These are phyloP conservation scores for Alectura lathami DNA, from an alignment of 2,113 vertebrate species.

Conservation along the genomic window DNA sequence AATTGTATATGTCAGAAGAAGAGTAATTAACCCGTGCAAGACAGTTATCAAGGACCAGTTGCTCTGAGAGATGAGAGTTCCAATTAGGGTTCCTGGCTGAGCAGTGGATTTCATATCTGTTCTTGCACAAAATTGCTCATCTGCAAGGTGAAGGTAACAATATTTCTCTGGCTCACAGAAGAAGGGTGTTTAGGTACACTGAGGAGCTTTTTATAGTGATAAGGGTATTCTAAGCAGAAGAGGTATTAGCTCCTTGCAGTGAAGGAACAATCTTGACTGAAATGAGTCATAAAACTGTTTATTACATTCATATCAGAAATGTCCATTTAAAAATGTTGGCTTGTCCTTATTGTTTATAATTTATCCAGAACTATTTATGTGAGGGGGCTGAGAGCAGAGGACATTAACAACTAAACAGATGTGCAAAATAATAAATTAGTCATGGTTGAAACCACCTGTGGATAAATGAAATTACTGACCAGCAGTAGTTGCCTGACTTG, in stretches of 20 bases:
- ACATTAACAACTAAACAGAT: not conserved
- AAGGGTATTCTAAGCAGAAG: not conserved
- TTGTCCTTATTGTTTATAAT: not conserved
- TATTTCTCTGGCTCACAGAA: not conserved
- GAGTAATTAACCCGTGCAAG: not conserved
- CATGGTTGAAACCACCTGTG: slow-evolving; percentile 22
- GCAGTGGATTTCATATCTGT: not conserved
- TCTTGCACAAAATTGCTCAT: not conserved
- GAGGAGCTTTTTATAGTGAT: not conserved
- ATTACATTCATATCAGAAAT: not conserved
- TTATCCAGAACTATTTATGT: not conserved
- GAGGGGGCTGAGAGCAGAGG: not conserved
- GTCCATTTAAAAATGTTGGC: not conserved
- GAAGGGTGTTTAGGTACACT: not conserved
- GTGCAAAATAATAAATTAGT: slow-evolving; percentile 40
- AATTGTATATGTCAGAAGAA: not conserved
- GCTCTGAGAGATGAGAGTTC: not conserved
- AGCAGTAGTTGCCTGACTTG: slow-evolving; percentile 44
- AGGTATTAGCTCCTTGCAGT: not conserved
- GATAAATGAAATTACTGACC: slow-evolving; percentile 64
- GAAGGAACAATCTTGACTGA: not conserved
- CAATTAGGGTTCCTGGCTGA: not conserved
- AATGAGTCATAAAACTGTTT: not conserved
- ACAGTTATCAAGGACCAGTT: too few relatives aligned
- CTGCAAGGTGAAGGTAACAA: not conserved